Evolutionary conservation across 1,140 invertebrate species (phyloP), one percentile per base, ranked within the genome.

Genomic region (Idris sp.): DNA sequence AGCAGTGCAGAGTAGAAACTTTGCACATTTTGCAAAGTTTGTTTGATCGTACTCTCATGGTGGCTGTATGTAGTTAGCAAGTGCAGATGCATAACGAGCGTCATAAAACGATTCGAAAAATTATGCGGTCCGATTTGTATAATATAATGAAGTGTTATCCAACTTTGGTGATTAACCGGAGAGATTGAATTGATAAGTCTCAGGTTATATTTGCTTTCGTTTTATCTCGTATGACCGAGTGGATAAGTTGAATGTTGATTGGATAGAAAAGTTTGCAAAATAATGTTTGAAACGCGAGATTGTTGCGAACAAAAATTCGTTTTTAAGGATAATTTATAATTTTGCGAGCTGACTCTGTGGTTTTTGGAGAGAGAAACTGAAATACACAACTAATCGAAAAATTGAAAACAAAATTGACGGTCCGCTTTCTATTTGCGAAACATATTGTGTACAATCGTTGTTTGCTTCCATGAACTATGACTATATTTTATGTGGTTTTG

Each of bases 131-230:
- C 40, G 40, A 71, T 65, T 69, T 64, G 53, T 65, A 48, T 71
- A 53, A 65, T 54, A 71, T 76, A 69, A 65, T 69, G 59, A 75
- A 69, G 64, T 65, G 65, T 65, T 75, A 75, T 75, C 53, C 30
- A 75, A 75, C 73, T 75, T 75, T 65, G 44, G 65, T 65, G 65
- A 69, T 69, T 69, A 75, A 75, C 51, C 46, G 15, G 35, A 13
- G 64, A 65, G 41, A 69, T 75, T 69, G 38, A 49, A 43, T 56
- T 61, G 72, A 74, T 74, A 74, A 74, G 72, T 75, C 56, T 65
- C 25, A 58, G 59, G 36, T 44, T 65, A 69, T 69, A 65, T 75
- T 69, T 75, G 73, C 64, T 75, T 64, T 43, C 51, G 31, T 59
- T 64, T 75, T 69, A 75, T 75, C 73, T 69, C 59, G n/a, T 19